A percentile compares a stretch with the other conserved stretches of the same genome.
Evolutionary conservation across 1,140 invertebrate species (phyloP).

Genomic region (Drosophila eugracilis): DNA sequence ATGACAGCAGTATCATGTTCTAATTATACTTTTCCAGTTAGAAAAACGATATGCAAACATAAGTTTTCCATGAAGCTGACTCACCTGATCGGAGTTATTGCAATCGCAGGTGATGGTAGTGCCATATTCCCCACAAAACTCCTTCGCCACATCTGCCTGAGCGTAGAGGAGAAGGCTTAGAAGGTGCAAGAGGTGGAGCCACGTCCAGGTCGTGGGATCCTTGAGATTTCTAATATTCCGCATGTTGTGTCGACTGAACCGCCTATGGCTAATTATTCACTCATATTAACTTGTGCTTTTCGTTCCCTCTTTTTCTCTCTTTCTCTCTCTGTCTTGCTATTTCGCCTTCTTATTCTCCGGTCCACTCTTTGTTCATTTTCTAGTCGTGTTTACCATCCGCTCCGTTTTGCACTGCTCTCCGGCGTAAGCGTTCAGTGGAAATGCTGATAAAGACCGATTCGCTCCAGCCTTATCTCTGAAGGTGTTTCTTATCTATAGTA

Average conservation of each 20-base stretch:
- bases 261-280: slow-evolving; percentile 25
- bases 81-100: slow-evolving; percentile 69
- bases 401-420: background rate
- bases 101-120: slow-evolving; percentile 81
- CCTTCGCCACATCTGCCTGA: slow-evolving; percentile 44
- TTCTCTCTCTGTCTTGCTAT: too few relatives aligned
- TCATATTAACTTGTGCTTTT: slow-evolving; percentile 44
- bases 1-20: background rate
- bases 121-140: slow-evolving; percentile 70
- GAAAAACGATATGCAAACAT: background rate
- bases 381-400: slow-evolving; percentile 1
- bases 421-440: slow-evolving; percentile 24
- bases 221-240: slow-evolving; percentile 74
- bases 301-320: slow-evolving; percentile 7
- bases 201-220: slow-evolving; percentile 58
- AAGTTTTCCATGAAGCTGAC: slow-evolving; percentile 8
- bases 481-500: slow-evolving; percentile 41
- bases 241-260: slow-evolving; percentile 39
- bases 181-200: slow-evolving; percentile 7
- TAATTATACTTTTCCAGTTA: too few relatives aligned
- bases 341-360: slow-evolving; percentile 15
- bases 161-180: background rate
- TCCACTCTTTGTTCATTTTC: slow-evolving; percentile 42
- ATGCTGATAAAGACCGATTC: slow-evolving; percentile 27
- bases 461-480: slow-evolving; percentile 35